Evolutionary conservation across 2,888 invertebrate species (phyloP).

Genomic region (Lithophane ornitopus): DNA sequence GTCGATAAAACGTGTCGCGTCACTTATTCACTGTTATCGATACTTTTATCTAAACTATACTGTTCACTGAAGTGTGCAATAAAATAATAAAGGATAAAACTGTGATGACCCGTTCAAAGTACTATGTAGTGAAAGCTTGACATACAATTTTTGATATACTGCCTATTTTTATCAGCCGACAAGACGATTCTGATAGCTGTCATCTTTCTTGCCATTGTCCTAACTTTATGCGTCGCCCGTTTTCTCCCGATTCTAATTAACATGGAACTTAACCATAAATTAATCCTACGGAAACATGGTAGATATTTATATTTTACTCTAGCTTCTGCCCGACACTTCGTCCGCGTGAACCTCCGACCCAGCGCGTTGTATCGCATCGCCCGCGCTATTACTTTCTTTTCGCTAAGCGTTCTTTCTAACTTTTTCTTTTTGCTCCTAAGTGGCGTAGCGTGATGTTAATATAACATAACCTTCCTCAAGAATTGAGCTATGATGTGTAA

Average conservation of each 20-base stretch:
- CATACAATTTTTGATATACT: background rate
- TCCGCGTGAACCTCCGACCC: too few relatives aligned
- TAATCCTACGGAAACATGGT: background rate
- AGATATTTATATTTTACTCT: background rate
- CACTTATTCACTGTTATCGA: constrained; percentile 38
- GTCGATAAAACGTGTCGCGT: constrained; percentile 24
- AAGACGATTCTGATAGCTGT: background rate
- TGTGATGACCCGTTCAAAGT: constrained; percentile 17
- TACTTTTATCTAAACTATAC: constrained; percentile 36
- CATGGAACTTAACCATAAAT: background rate
- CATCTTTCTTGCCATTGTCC: too few relatives aligned
- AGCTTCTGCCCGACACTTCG: too few relatives aligned
- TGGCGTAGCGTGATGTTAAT: too few relatives aligned
- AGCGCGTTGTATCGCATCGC: too few relatives aligned
- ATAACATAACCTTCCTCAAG: too few relatives aligned
- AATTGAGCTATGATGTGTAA: too few relatives aligned
- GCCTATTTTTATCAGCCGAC: background rate
- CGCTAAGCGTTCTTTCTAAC: too few relatives aligned
- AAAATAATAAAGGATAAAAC: constrained; percentile 42
- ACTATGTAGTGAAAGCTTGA: constrained; percentile 16
- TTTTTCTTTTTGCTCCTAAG: too few relatives aligned
- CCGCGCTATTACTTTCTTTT: too few relatives aligned
- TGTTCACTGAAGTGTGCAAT: constrained; percentile 51
- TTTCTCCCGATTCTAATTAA: background rate
- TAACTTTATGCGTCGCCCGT: background rate